Base-by-base conservation (phyloP, 2,113 vertebrate genomes). In the Lethenteron camtschaticum region DNA sequence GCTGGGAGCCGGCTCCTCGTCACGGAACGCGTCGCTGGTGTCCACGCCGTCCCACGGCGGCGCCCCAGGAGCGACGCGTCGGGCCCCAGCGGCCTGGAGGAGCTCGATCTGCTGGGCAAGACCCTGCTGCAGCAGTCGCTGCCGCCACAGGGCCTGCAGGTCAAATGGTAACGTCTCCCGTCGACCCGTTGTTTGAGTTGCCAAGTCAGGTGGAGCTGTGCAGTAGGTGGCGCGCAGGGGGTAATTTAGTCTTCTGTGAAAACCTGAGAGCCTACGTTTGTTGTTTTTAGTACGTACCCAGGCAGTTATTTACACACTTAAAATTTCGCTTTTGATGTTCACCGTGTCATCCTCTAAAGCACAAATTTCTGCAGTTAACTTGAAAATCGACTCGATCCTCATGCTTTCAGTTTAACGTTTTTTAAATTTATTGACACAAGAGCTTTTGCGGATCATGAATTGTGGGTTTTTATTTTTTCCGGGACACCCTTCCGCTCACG, bases 91-190 rank as follows among this genome's bases (percentile, higher is more conserved):
- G 11, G 72, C 14, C 41, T 76, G 8, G 74, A 76, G 18, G 79
- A 77, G 68, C 76, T 81, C 71, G 81, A 83, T 70, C 71, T 78
- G 9, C 10, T 84, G 3, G 80, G 77, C 57, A 81, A 70, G 69
- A 72, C 81, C 66, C 78, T 85, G 71, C 77, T 83, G 10, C 81
- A 82, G 68, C 82, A 83, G 69, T 74, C 76, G 2, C 71, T 72
- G 10, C 18, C 56, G 4, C 12, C 68, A 4, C 56, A 12, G 12
- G 12, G 9, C 55, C 68, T 8, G 18, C 6, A 56, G 9, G 57
- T 69, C 41, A 66, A 56, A 14, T 72, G 71, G 71, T 72, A 68
- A 57, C 69, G 14, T n/a, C 12, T 14, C 12, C 13, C 16, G 56
- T 41, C 57, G 63, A 10, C 12, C 20, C 57, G 16, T 10, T 60